Conservation (phyloP, 2,113 vertebrate genomes). For the Hylia prasina region DNA sequence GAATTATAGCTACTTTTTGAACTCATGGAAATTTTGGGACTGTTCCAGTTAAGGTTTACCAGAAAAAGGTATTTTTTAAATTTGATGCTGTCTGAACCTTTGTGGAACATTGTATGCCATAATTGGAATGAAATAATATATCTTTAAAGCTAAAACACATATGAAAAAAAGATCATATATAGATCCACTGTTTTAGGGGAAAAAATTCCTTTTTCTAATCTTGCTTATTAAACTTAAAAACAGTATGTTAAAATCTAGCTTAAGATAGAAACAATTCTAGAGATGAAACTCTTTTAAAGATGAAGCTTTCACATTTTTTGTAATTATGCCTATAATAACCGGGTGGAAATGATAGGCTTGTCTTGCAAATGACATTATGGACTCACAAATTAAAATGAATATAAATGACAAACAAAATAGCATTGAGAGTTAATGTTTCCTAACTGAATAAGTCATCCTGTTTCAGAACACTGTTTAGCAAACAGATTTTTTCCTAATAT, state of each 20-base stretch:
- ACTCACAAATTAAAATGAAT: conserved; percentile 37
- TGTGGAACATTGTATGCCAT: neutral
- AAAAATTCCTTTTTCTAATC: neutral
- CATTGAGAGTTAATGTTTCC: conserved; percentile 30
- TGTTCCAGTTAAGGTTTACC: neutral
- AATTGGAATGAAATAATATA: neutral
- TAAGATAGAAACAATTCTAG: neutral
- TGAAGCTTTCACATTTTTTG: neutral
- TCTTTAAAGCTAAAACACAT: neutral
- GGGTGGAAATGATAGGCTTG: conserved; percentile 9
- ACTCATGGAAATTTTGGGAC: neutral
- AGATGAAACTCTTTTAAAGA: neutral
- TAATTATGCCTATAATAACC: neutral
- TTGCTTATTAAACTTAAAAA: neutral
- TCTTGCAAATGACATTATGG: neutral
- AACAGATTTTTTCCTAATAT: neutral
- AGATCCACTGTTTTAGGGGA: neutral
- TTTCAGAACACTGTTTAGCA: neutral
- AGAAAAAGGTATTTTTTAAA: neutral
- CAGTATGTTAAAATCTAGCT: neutral
- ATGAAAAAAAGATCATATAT: neutral
- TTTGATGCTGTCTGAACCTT: neutral
- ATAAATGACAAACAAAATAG: conserved; percentile 47
- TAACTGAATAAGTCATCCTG: conserved; percentile 13
- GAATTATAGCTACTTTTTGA: neutral